Percentiles rank a stretch among this genome's conserved stretches.
Evolutionary conservation across 2,797 vertebrate species (phyloP).

Genomic region (Neosilurus hyrtlii): DNA sequence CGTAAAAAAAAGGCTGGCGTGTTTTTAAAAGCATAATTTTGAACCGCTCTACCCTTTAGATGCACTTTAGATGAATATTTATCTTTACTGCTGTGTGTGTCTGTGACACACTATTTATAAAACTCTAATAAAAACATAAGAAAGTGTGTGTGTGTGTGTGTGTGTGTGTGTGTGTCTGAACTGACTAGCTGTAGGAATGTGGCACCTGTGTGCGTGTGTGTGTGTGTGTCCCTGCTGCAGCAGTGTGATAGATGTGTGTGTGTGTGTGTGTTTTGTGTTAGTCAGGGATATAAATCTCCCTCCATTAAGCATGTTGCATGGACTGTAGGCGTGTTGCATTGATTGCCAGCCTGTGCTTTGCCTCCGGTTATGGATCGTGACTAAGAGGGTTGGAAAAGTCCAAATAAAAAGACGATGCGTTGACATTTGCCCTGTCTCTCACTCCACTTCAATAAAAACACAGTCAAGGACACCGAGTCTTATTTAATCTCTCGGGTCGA

Average conservation of each 20-base stretch:
- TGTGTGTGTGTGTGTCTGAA: not conserved
- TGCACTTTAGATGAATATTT: not conserved
- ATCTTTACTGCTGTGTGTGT: not conserved
- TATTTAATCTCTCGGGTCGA: not conserved
- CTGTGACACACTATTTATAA: not conserved
- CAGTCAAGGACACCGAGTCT: not conserved
- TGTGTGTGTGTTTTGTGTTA: not conserved
- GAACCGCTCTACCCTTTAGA: not conserved
- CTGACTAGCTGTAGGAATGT: not conserved
- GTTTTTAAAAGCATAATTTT: not conserved
- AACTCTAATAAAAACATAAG: not conserved
- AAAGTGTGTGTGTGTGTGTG: too few relatives aligned
- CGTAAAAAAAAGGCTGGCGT: not conserved
- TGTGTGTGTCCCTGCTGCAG: not conserved
- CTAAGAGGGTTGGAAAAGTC: slow-evolving; percentile 10
- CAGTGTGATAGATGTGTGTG: too few relatives aligned
- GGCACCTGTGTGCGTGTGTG: not conserved
- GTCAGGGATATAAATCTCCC: slow-evolving; percentile 5
- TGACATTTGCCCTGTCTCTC: not conserved
- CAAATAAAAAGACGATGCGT: not conserved
- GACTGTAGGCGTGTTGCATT: too few relatives aligned
- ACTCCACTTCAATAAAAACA: not conserved
- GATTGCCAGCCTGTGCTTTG: not conserved
- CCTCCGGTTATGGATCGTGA: not conserved
- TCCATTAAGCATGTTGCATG: not conserved